Evolutionary conservation across 1,140 invertebrate species (phyloP), one percentile per base, ranked within the genome.

Genomic region (Ganaspis sp.): DNA sequence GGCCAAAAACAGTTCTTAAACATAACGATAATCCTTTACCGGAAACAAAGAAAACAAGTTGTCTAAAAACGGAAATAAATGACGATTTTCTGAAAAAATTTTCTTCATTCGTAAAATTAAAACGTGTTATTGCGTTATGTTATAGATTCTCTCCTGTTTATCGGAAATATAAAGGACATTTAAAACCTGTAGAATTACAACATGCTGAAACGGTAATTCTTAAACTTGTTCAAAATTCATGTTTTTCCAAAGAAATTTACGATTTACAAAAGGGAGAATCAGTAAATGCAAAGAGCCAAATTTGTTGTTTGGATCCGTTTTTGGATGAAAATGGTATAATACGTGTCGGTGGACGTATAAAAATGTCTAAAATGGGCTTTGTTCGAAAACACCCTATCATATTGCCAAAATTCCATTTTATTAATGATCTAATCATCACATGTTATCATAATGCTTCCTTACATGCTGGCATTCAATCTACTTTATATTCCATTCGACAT

Each of bases 101-200:
- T 19, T 74, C 54, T 9, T 74, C 73, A 2, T 74, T 69, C 8
- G 15, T 29, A 3, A 74, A 74, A 74, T 23, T 74, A 37, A 12
- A 58, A 4, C 34, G 34, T 21, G 37, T 69, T 15, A 34, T 69
- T 0, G 53, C 73, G 1, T 40, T 58, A 19, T 74, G 73, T 64
- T 40, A n/a, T 9, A 58, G 53, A 26, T 69, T 74, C 19, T 23
- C 40, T 1, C n/a, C 23, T 3, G 19, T 26, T 6, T 64, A 26
- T 58, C 11, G 53, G 1, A 21, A 17, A 1, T 5, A 42, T 1
- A 26, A 53, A 1, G 23, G 37, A n/a, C 37, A 69, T 42, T 42
- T 69, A 37, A 6, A 5, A 23, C 15, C 53, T 4, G 3, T 6
- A 17, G 17, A 38, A 64, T 29, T 21, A 69, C n/a, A 21, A 21